Evolutionary conservation across 2,113 vertebrate species (phyloP), one percentile per base, ranked within the genome.

Genomic region (Ageneiosus marmoratus): DNA sequence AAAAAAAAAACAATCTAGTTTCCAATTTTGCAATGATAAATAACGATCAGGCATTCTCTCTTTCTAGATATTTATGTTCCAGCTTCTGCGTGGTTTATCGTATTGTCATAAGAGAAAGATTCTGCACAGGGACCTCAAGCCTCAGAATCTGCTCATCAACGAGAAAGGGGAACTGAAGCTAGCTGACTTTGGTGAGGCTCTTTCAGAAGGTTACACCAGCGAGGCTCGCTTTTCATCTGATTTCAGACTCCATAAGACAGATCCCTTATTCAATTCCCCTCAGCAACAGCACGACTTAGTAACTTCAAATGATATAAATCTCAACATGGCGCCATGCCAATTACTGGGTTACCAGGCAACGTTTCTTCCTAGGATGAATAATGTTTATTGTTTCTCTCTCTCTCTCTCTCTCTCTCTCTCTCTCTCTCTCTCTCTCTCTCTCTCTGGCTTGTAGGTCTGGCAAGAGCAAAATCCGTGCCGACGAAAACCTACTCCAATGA

Each of bases 141-240:
- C 98, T 27, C 98, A 99, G 92, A 99, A 99, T 91, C 91, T 99
- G 80, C 96, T 99, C 87, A 99, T 99, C 90, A 99, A 98, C 0
- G 98, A 98, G 78, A 95, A 93, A 34, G 98, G 98, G 37, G 97
- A 99, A 88, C 95, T 99, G 83, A 99, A 99, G 86, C 94, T 99
- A 73, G 97, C 97, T 0, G 97, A 99, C 88, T 99, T 99, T 0
- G 98, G 98, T 98, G 82, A 87, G 95, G 65, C 27, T n/a, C 32
- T 67, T 67, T 81, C 77, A 74, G 53, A 37, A 41, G 13, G 29
- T 78, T 74, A 53, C 83, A 29, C 75, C 48, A 46, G 73, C 29
- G 11, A 44, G 37, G 15, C 0, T 69, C 76, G 41, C 55, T 56
- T 41, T 75, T 75, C 55, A 29, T 50, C 77, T 72, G 37, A 41